phyloP scores from a whole-genome alignment of 2,797 vertebrate species.

The Siniperca obscura region DNA sequence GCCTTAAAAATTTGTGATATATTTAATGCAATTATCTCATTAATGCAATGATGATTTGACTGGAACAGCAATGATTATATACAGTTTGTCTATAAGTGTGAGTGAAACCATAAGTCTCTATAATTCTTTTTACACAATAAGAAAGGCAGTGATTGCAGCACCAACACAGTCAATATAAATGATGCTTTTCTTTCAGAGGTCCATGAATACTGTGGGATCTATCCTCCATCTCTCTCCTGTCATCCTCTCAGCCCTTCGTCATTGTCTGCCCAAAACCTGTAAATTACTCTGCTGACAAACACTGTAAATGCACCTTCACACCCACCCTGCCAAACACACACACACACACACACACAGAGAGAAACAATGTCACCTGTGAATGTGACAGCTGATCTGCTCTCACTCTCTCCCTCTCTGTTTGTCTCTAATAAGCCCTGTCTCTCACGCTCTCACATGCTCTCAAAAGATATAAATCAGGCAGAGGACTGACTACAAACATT shows the following conservation, averaged over 20 bases:
- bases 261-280: neutral
- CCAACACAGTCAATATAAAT: neutral
- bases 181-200: neutral
- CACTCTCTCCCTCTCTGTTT: neutral
- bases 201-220: neutral
- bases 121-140: neutral
- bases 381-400: neutral
- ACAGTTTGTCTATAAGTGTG: too few relatives aligned
- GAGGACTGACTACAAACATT: neutral
- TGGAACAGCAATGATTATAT: neutral
- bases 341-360: neutral
- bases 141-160: neutral
- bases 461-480: constrained; percentile 15
- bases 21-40: neutral
- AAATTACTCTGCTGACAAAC: constrained; percentile 13
- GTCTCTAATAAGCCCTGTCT: constrained; percentile 10
- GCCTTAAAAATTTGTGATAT: neutral
- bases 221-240: constrained; percentile 8
- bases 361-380: neutral
- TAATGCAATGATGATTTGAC: neutral
- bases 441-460: neutral
- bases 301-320: constrained; percentile 16
- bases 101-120: neutral
- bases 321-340: neutral
- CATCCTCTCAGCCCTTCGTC: constrained; percentile 1